Evolutionary conservation across 53 echinoderm and acorn worm genomes (phyloP).

Genomic region (Glandiceps talaboti): DNA sequence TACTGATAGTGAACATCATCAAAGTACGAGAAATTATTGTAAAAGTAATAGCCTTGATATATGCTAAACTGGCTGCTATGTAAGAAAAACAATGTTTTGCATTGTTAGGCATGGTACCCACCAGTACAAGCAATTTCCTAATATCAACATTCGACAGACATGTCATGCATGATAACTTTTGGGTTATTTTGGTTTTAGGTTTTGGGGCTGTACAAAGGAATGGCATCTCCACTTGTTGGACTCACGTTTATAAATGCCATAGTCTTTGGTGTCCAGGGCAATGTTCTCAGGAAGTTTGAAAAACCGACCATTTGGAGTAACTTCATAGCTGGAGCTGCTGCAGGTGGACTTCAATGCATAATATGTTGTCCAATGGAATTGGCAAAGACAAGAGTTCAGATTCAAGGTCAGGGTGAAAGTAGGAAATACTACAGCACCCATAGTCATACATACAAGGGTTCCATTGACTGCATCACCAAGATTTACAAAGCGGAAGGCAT

Average conservation of each 20-base stretch:
- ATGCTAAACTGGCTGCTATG: no score
- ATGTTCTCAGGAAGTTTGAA: slow-evolving; percentile 75
- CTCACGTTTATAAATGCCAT: slow-evolving; percentile 87
- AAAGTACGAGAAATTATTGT: no score
- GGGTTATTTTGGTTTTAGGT: slow-evolving; percentile 24
- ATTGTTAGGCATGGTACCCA: no score
- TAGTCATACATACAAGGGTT: slow-evolving; percentile 36
- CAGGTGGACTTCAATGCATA: slow-evolving; percentile 71
- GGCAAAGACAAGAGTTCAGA: slow-evolving; percentile 78
- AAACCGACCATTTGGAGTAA: slow-evolving; percentile 65
- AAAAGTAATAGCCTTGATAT: no score
- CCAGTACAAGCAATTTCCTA: no score
- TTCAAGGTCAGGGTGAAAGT: slow-evolving; percentile 58
- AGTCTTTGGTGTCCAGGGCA: slow-evolving; percentile 93
- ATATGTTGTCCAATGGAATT: slow-evolving; percentile 95
- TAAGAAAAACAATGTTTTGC: no score
- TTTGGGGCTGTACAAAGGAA: slow-evolving; percentile 92
- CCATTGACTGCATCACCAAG: slow-evolving; percentile 54
- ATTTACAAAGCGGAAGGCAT: slow-evolving; percentile 58
- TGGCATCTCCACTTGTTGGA: slow-evolving; percentile 88
- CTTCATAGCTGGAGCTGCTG: slow-evolving; percentile 52
- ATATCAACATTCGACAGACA: no score
- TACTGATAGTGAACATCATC: no score
- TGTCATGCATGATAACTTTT: no score
- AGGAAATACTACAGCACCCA: slow-evolving; percentile 13